Percentiles rank a stretch among this genome's conserved stretches.
Evolutionary conservation across 2,797 vertebrate genomes (phyloP).

Genomic region (Cygnus olor): DNA sequence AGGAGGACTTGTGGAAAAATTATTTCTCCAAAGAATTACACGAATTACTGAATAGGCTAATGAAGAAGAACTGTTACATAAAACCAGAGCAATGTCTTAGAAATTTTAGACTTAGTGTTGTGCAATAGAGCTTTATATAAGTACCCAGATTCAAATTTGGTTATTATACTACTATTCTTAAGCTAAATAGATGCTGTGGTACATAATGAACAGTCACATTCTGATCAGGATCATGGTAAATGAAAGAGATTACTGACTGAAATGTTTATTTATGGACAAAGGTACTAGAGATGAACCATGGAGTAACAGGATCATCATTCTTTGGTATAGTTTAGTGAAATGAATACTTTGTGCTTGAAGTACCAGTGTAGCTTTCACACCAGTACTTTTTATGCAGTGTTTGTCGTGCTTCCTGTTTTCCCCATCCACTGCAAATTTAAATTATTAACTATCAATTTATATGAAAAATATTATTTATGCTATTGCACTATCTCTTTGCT

Average conservation of each 20-base stretch:
- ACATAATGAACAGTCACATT: neutral
- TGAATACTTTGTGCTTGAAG: neutral
- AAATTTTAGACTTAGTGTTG: neutral
- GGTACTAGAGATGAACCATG: neutral
- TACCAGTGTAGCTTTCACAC: neutral
- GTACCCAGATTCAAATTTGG: neutral
- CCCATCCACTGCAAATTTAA: neutral
- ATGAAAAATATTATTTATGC: neutral
- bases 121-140: neutral
- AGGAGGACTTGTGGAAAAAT: neutral
- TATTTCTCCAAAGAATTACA: neutral
- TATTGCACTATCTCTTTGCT: neutral
- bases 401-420: neutral
- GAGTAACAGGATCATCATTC: neutral
- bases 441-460: neutral
- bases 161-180: neutral
- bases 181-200: neutral
- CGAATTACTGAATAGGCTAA: neutral
- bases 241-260: neutral
- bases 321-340: neutral
- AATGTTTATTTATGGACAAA: neutral
- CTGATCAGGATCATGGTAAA: neutral
- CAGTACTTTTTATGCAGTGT: neutral
- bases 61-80: neutral
- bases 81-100: neutral